These are phyloP conservation scores for Rhombomys opimus DNA, from an alignment of 2,113 vertebrate genomes.

Conservation along the genomic window DNA sequence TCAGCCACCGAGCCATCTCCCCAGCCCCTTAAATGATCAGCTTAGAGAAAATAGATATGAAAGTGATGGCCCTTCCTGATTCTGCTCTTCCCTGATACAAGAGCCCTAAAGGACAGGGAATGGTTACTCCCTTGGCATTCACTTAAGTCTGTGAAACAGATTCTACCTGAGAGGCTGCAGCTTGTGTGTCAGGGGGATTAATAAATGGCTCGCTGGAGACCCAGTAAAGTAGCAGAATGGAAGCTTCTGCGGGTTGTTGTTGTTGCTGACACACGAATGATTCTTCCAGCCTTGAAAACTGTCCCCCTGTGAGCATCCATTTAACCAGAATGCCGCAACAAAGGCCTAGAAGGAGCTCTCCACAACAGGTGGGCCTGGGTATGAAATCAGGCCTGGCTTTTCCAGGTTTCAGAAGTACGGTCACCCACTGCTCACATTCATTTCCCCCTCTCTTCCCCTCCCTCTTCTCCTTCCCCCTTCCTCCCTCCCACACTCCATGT, in stretches of 20 bases:
- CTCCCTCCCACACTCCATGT: not conserved
- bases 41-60: not conserved
- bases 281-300: constrained; percentile 48
- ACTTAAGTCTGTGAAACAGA: constrained; percentile 40
- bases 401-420: not conserved
- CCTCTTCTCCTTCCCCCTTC: no score
- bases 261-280: constrained; percentile 60
- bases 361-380: not conserved
- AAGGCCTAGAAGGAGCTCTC: not conserved
- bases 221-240: not conserved
- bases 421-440: not conserved
- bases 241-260: constrained; percentile 72
- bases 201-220: constrained; percentile 66
- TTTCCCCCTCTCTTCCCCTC: not conserved
- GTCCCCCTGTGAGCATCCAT: constrained; percentile 49
- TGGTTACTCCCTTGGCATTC: constrained; percentile 32
- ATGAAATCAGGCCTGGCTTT: not conserved
- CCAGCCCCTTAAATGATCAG: not conserved
- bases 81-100: not conserved
- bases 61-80: not conserved
- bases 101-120: not conserved
- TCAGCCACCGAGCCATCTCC: not conserved
- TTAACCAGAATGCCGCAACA: not conserved
- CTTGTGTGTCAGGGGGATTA: constrained; percentile 55
- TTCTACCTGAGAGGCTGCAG: constrained; percentile 45